Conservation (phyloP, 2,888 invertebrate species). For the Dolomedes plantarius region DNA sequence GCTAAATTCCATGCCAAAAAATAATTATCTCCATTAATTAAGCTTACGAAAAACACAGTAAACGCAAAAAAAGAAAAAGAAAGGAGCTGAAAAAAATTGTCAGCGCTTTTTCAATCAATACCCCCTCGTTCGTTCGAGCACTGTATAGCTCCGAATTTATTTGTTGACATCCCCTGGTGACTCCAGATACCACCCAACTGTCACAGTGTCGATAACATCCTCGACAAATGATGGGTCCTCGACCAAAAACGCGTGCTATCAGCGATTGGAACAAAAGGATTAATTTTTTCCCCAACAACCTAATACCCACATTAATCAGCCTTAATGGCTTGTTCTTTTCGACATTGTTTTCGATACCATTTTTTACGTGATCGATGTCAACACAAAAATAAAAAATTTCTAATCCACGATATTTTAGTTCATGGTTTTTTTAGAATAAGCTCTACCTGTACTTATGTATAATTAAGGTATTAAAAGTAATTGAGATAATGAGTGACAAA, state of each 20-base stretch:
- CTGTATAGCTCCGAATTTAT: slow-evolving; percentile 49
- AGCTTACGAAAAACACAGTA: no score
- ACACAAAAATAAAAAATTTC: not conserved
- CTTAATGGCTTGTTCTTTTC: slow-evolving; percentile 64
- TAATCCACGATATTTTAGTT: not conserved
- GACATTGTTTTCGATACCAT: slow-evolving; percentile 23
- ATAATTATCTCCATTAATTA: no score
- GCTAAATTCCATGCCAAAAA: no score
- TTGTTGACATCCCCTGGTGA: slow-evolving; percentile 55
- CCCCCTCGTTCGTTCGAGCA: not conserved
- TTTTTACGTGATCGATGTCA: slow-evolving; percentile 1
- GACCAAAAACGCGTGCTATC: slow-evolving; percentile 58
- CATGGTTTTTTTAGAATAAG: slow-evolving; percentile 22
- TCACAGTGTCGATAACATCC: slow-evolving; percentile 55
- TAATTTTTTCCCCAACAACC: slow-evolving; percentile 55
- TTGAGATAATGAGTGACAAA: slow-evolving; percentile 59
- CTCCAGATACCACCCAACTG: slow-evolving; percentile 54
- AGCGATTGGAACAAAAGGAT: slow-evolving; percentile 58
- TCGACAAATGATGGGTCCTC: slow-evolving; percentile 63
- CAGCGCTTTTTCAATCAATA: no score
- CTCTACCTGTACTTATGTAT: slow-evolving; percentile 41
- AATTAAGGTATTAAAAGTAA: slow-evolving; percentile 68
- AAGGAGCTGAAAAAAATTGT: no score
- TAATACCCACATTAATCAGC: slow-evolving; percentile 70
- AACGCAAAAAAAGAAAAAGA: no score